Evolutionary conservation across 2,797 vertebrate genomes (phyloP), one percentile per base, ranked within the genome.

Genomic region (Cryptoprocta ferox): DNA sequence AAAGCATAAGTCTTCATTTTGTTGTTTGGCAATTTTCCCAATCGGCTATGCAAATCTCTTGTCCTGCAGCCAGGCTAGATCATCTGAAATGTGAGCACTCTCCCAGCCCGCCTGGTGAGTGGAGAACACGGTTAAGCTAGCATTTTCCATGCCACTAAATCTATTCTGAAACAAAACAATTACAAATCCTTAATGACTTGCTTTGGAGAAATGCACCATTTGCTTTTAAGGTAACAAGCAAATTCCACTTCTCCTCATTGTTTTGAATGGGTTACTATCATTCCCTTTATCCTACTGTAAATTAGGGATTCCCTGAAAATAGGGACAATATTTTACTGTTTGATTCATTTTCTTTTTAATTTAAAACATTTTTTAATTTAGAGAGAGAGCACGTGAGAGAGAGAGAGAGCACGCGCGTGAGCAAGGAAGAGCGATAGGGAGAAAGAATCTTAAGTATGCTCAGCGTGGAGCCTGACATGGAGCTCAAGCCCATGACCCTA

Each of bases 1-100:
- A 95, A 97, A 96, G 94, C 39, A 53, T 70, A 91, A 63, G 26
- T 95, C 88, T 97, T 97, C 78, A 87, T 75, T 96, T 81, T 93
- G 73, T 75, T 97, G 81, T 80, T 68, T 78, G 92, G 65, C 53
- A 84, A 56, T 83, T 93, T 84, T 65, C 70, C 89, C 68, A 53
- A 30, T 87, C 84, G 53, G 70, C 91, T 68, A 88, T 68, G 89
- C 83, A 93, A 96, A 95, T 80, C 2, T 61, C 75, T 80, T 85
- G 93, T 97, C 56, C 80, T 86, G 42, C 6, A 45, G 59, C 53
- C 26, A 66, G 90, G 26, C 63, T 79, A 65, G 71, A 35, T 84
- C 35, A 45, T 61, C 1, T 50, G 68, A 90, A 75, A 80, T 2
- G 5, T 3, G 2, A 94, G 35, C 24, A 37, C 76, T 92, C 66